A percentile compares a stretch with the other conserved stretches of the same genome.
Conservation (phyloP, 2,113 vertebrate genomes). For the Eolophus roseicapilla region DNA sequence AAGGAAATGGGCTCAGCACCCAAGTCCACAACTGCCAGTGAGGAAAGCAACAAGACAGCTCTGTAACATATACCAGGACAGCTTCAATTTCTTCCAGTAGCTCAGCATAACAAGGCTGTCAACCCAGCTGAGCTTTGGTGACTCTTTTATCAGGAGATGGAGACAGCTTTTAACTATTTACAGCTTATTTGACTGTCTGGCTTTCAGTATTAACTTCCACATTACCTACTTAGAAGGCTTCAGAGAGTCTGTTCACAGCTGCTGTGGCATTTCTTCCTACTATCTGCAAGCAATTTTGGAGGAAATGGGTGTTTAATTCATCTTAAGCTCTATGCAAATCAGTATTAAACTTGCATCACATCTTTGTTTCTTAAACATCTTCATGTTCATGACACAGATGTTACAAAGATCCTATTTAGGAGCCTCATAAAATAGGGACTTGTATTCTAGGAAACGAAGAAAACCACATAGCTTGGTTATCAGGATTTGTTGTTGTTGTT, state of each 20-base stretch:
- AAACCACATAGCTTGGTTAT: background rate
- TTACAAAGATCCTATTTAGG: accelerated
- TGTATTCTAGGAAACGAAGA: background rate
- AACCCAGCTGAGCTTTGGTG: background rate
- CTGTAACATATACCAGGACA: background rate
- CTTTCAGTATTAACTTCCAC: background rate
- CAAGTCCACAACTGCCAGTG: accelerated
- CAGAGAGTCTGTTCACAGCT: background rate
- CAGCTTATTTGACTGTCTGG: background rate
- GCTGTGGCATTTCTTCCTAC: background rate
- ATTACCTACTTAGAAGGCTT: background rate
- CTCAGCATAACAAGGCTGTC: background rate
- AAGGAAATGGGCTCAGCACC: background rate
- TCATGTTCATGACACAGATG: accelerated
- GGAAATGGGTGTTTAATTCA: background rate
- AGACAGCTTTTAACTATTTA: background rate
- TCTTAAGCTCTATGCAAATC: background rate
- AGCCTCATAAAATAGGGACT: background rate
- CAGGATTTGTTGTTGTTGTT: background rate
- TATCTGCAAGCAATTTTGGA: background rate
- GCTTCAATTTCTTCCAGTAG: background rate
- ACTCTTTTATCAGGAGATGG: background rate
- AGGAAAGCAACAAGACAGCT: background rate
- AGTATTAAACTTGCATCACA: background rate
- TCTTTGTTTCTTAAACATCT: background rate